phyloP scores from a whole-genome alignment of 2,888 invertebrate genomes.

The Calephelis perditalis region DNA sequence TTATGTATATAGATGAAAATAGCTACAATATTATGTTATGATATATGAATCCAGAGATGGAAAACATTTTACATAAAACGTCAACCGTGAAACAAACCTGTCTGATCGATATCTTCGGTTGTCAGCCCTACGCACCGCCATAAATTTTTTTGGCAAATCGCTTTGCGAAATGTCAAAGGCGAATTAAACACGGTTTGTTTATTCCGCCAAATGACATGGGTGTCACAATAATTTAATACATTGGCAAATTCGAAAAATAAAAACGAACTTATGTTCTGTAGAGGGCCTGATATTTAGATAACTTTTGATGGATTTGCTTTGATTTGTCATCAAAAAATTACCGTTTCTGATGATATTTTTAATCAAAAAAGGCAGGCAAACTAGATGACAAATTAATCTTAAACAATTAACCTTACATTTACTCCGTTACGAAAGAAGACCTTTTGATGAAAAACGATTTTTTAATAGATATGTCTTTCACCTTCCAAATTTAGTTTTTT shows the following conservation, averaged over 20 bases:
- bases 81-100: slow-evolving; percentile 23
- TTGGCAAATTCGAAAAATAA: neutral
- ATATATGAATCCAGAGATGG: neutral
- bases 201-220: slow-evolving; percentile 1
- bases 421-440: no score
- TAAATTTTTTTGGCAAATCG: slow-evolving; percentile 25
- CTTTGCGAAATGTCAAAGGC: slow-evolving; percentile 22
- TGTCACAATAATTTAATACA: neutral
- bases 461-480: no score
- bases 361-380: no score
- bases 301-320: no score
- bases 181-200: slow-evolving; percentile 17
- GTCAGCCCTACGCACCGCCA: slow-evolving; percentile 22
- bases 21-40: slow-evolving; percentile 1
- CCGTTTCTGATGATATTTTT: no score
- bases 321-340: no score
- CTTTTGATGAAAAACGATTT: no score
- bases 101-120: slow-evolving; percentile 24
- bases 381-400: no score
- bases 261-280: neutral
- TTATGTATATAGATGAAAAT: neutral
- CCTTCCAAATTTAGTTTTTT: no score
- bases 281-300: no score
- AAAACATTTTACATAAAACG: slow-evolving; percentile 17
- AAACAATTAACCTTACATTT: no score